Evolutionary conservation across 2,113 vertebrate species (phyloP).

Genomic region (Paraplagusia blochii): DNA sequence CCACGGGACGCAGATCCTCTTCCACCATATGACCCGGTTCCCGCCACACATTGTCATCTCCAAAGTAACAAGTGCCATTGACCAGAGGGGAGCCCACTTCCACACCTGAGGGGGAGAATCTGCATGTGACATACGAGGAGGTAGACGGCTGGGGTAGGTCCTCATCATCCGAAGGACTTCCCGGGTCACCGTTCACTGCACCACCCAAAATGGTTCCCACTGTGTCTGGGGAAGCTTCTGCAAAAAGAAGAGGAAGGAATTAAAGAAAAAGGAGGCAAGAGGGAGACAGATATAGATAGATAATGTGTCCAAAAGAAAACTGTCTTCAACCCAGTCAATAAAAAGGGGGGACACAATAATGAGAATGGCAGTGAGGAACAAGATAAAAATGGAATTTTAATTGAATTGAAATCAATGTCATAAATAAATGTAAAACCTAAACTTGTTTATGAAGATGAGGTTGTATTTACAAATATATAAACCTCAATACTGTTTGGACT

Average conservation of each 20-base stretch:
- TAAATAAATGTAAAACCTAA: no score
- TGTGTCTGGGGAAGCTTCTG: constrained; percentile 83
- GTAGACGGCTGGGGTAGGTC: constrained; percentile 74
- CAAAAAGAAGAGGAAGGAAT: background rate
- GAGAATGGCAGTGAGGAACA: no score
- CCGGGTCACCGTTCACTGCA: constrained; percentile 86
- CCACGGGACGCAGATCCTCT: constrained; percentile 21
- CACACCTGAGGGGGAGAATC: constrained; percentile 68
- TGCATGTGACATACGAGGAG: constrained; percentile 33
- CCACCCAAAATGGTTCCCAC: constrained; percentile 77
- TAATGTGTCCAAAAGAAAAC: no score
- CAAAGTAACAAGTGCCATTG: constrained; percentile 57
- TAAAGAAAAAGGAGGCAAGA: background rate
- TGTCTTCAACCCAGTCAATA: no score
- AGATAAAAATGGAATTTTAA: no score
- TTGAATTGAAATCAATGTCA: no score
- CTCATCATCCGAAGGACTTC: constrained; percentile 94
- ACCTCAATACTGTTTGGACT: no score
- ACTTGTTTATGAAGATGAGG: no score
- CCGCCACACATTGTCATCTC: constrained; percentile 46
- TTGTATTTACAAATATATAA: no score
- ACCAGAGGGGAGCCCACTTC: constrained; percentile 61
- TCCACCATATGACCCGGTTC: constrained; percentile 20
- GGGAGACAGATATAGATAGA: no score
- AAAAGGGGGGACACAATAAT: no score